Evolutionary conservation across 2,797 vertebrate species (phyloP).

Genomic region (Argyrosomus regius): DNA sequence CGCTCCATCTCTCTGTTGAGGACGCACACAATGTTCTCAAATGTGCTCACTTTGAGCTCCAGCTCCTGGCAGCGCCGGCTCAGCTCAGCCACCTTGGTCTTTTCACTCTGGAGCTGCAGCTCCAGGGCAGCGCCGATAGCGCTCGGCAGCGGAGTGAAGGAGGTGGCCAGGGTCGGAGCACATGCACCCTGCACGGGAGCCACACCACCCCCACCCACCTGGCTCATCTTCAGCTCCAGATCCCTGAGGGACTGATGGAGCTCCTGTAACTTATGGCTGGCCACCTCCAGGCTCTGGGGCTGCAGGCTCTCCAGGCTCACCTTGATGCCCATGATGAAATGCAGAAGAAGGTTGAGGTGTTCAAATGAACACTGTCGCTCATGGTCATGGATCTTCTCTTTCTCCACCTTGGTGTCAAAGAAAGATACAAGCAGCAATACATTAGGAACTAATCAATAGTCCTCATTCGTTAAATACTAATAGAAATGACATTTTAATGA

Average conservation of each 20-base stretch:
- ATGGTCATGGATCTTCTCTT: conserved; percentile 90
- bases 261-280: conserved; percentile 86
- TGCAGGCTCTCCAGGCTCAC: conserved; percentile 89
- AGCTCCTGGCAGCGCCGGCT: conserved; percentile 89
- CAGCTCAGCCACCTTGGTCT: conserved; percentile 86
- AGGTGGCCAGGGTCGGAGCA: conserved; percentile 75
- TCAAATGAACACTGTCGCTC: conserved; percentile 90
- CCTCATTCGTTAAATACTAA: neutral
- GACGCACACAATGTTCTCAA: conserved; percentile 97
- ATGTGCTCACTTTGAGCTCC: conserved; percentile 92
- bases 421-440: conserved; percentile 27
- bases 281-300: conserved; percentile 87
- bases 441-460: neutral
- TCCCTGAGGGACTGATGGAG: conserved; percentile 87
- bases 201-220: conserved; percentile 71
- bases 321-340: conserved; percentile 90
- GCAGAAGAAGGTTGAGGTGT: conserved; percentile 93
- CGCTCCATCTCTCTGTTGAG: conserved; percentile 95
- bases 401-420: conserved; percentile 88
- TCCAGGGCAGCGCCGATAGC: conserved; percentile 81
- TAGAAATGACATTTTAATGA: neutral
- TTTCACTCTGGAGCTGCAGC: conserved; percentile 85
- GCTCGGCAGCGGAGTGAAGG: conserved; percentile 84
- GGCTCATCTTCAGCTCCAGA: conserved; percentile 86
- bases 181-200: conserved; percentile 84